Evolutionary conservation across 2,113 vertebrate species (phyloP).

Genomic region (Bothrops jararaca): DNA sequence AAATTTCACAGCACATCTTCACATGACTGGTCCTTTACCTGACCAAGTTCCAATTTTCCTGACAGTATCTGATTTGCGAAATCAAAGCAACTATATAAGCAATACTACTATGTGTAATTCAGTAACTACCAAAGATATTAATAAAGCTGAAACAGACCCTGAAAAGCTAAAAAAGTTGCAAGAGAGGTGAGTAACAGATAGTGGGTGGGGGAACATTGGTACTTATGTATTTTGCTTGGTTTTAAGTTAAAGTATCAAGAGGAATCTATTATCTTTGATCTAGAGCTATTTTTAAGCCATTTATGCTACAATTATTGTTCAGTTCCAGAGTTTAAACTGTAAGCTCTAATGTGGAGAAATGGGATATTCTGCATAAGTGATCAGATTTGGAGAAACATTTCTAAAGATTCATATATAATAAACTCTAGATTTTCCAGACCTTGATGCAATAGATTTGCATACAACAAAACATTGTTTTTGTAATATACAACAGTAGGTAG

Average conservation of each 20-base stretch:
- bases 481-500: not conserved
- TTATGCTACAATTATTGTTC: not conserved
- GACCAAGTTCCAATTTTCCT: slow-evolving; percentile 41
- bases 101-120: not conserved
- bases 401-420: not conserved
- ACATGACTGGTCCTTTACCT: not conserved
- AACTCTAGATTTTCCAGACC: not conserved
- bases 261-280: not conserved
- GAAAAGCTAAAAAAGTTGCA: slow-evolving; percentile 63
- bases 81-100: slow-evolving; percentile 7
- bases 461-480: not conserved
- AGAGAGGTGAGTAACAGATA: slow-evolving; percentile 55
- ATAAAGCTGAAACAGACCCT: slow-evolving; percentile 37
- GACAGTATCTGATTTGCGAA: slow-evolving; percentile 39
- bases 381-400: not conserved
- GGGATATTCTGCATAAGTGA: not conserved
- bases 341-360: not conserved
- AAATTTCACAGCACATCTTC: slow-evolving; percentile 29
- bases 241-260: not conserved
- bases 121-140: slow-evolving; percentile 2
- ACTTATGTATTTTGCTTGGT: not conserved
- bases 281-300: not conserved
- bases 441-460: not conserved
- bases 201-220: not conserved
- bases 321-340: not conserved